Evolutionary conservation across 2,113 vertebrate genomes (phyloP).

Genomic region (Pampusana beccarii): DNA sequence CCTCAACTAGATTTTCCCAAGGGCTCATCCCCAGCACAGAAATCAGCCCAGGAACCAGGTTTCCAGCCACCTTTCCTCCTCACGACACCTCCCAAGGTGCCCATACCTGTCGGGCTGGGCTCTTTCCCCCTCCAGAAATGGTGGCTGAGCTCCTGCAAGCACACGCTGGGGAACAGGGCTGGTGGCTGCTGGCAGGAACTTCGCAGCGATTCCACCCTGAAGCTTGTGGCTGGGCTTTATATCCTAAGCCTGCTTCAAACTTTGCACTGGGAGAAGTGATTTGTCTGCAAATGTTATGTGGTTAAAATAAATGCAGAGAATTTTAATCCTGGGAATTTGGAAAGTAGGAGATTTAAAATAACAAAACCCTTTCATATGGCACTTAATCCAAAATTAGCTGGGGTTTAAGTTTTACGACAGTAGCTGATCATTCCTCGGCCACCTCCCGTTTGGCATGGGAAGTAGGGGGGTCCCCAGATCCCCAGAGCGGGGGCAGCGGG

Average conservation of each 20-base stretch:
- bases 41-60: not conserved
- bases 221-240: constrained; percentile 38
- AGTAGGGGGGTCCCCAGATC: not conserved
- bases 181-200: not conserved
- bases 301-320: constrained; percentile 71
- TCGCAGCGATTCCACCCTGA: not conserved
- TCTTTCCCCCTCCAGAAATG: not conserved
- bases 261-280: constrained; percentile 62
- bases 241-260: constrained; percentile 51
- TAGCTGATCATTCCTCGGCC: constrained; percentile 38
- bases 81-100: not conserved
- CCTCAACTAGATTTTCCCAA: not conserved
- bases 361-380: constrained; percentile 71
- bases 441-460: not conserved
- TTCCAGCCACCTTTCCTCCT: not conserved
- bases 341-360: constrained; percentile 71
- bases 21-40: not conserved
- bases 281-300: constrained; percentile 69
- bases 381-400: constrained; percentile 64
- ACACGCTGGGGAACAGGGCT: accelerated
- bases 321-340: constrained; percentile 71
- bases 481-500: accelerated
- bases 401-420: constrained; percentile 40
- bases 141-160: not conserved
- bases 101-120: not conserved